Base-by-base conservation (phyloP, 2,113 vertebrate genomes). In the Aepyceros melampus region DNA sequence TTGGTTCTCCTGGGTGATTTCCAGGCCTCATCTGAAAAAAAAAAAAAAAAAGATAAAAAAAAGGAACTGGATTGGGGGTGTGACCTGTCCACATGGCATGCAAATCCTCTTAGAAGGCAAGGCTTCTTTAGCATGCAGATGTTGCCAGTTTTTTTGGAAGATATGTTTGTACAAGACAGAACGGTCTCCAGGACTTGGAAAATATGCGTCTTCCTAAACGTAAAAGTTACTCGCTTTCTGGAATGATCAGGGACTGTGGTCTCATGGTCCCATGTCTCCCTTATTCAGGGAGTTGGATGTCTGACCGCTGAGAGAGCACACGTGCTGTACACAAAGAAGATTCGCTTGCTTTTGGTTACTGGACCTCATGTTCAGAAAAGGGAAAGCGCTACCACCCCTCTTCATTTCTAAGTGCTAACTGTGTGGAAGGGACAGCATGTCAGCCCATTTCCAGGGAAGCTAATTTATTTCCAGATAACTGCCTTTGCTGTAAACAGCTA, bases 391-490 rank as follows among this genome's bases (percentile, higher is more conserved):
- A 31, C 53, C 25, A n/a, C 23, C 47, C 3, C 13, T 58, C 23
- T 33, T 29, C 21, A 51, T 27, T 71, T 81, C 56, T 62, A 0
- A 82, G 25, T 27, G 51, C 25, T 60, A 36, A 86, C 36, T 56
- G 0, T 78, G 19, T 51, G 9, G 2, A 76, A 49, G 25, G 31
- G 19, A n/a, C 9, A 25, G 3, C 33, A 74, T 19, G 47, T 58
- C 6, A 9, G 47, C 36, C 58, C 81, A 0, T 81, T 62, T 94
- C 25, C 33, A 53, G 64, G 79, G 85, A 90, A 60, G 19, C 31
- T 47, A 53, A 81, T 87, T 81, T 84, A 85, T 82, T 83, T 81
- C 51, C 58, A 88, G 64, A 40, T 81, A 76, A 45, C 58, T 71
- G 13, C 49, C 58, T 86, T 84, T 93, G 82, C 62, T 81, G 4